Evolutionary conservation across 2,888 invertebrate genomes (phyloP).

Genomic region (Caenorhabditis imperialis): DNA sequence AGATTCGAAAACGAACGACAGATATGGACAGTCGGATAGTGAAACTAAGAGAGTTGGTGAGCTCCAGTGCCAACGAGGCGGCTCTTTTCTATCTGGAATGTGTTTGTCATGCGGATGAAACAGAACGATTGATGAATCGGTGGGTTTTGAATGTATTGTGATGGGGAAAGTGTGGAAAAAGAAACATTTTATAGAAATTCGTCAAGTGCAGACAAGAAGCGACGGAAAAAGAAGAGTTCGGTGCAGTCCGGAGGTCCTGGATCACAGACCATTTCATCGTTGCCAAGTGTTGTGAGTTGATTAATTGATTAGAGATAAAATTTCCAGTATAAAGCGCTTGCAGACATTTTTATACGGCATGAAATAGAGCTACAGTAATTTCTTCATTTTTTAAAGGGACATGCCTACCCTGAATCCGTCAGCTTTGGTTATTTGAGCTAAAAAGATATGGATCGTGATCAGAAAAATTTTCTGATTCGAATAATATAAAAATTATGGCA

Average conservation of each 20-base stretch:
- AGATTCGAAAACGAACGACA: slow-evolving; percentile 56
- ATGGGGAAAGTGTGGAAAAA: no score
- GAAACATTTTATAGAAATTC: slow-evolving; percentile 4
- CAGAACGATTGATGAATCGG: slow-evolving; percentile 60
- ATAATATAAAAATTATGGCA: no score
- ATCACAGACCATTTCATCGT: slow-evolving; percentile 17
- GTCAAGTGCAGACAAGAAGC: slow-evolving; percentile 17
- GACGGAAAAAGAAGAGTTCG: slow-evolving; percentile 29
- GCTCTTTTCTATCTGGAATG: slow-evolving; percentile 71
- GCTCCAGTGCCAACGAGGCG: slow-evolving; percentile 62
- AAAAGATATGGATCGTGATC: no score
- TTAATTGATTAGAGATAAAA: no score
- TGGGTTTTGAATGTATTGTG: no score
- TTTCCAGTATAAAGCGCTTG: no score
- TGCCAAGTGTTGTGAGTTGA: slow-evolving; percentile 44
- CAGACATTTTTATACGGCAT: no score
- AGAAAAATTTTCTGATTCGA: no score
- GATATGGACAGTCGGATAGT: slow-evolving; percentile 68
- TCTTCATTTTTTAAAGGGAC: no score
- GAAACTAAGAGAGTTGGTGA: slow-evolving; percentile 60
- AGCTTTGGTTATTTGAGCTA: no score
- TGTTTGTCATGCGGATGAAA: slow-evolving; percentile 68
- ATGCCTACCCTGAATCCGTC: no score
- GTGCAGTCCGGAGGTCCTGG: slow-evolving; percentile 1
- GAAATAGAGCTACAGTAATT: no score